Percentiles rank a stretch among this genome's conserved stretches.
Conservation (phyloP, 2,797 vertebrate genomes). For the Enteromius paludinosus region DNA sequence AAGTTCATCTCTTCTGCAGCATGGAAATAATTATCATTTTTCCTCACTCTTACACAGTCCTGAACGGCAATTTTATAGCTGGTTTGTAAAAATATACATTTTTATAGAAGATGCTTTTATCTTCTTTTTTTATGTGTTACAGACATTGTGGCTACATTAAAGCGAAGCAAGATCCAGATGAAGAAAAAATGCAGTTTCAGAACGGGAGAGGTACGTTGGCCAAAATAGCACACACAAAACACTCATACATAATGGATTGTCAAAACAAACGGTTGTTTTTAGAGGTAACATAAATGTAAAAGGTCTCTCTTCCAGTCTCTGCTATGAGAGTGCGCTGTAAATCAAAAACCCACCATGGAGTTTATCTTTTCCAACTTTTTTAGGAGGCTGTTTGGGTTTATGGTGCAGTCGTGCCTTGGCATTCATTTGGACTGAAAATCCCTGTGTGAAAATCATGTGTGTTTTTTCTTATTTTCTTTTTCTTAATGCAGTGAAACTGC, state of each 20-base stretch:
- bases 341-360: conserved; percentile 1
- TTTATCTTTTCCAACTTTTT: conserved; percentile 39
- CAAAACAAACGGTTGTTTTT: conserved; percentile 31
- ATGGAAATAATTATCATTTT: conserved; percentile 18
- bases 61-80: conserved; percentile 24
- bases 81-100: conserved; percentile 30
- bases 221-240: conserved; percentile 25
- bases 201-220: conserved; percentile 78
- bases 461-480: conserved; percentile 1
- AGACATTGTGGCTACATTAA: conserved; percentile 88
- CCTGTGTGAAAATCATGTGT: conserved; percentile 14
- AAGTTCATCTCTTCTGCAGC: conserved; percentile 19
- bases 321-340: conserved; percentile 22
- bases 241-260: conserved; percentile 43
- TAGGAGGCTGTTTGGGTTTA: conserved; percentile 40
- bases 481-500: conserved; percentile 77
- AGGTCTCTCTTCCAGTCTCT: conserved; percentile 10
- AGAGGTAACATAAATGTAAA: conserved; percentile 46
- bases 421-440: conserved; percentile 26
- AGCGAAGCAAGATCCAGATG: conserved; percentile 86
- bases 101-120: conserved; percentile 47
- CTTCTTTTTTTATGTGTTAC: conserved; percentile 45
- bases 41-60: background rate
- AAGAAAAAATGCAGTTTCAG: conserved; percentile 88
- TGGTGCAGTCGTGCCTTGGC: background rate